Evolutionary conservation across 2,888 invertebrate species (phyloP).

Genomic region (Antheraea assamensis): DNA sequence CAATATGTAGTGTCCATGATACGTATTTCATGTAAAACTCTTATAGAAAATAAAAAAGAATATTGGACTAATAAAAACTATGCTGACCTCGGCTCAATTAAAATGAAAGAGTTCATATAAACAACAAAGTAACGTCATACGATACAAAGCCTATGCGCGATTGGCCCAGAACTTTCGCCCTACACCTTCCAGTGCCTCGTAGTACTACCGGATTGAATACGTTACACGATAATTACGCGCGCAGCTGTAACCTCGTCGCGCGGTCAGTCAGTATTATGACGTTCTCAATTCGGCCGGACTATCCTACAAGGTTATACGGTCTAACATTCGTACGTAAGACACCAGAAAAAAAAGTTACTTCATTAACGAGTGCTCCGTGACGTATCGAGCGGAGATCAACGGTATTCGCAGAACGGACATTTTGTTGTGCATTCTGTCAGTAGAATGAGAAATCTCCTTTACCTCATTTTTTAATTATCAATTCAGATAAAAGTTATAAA

Average conservation of each 20-base stretch:
- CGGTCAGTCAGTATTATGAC: conserved; percentile 37
- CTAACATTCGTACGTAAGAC: conserved; percentile 64
- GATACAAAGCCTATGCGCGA: conserved; percentile 21
- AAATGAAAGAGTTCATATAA: conserved; percentile 23
- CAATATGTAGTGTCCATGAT: too few relatives aligned
- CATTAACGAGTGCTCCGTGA: conserved; percentile 65
- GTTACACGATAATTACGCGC: conserved; percentile 31
- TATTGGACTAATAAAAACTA: background rate
- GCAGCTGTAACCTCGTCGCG: conserved; percentile 23
- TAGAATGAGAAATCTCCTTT: background rate
- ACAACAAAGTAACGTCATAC: conserved; percentile 25
- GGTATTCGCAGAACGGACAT: conserved; percentile 1
- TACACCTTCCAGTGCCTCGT: conserved; percentile 60
- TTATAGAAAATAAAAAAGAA: conserved; percentile 1
- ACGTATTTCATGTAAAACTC: background rate
- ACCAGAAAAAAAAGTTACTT: conserved; percentile 63
- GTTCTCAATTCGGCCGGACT: conserved; percentile 54
- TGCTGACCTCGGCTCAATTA: conserved; percentile 19
- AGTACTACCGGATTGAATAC: conserved; percentile 39
- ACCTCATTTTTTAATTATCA: background rate
- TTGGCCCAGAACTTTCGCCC: conserved; percentile 33
- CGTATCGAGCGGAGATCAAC: conserved; percentile 52
- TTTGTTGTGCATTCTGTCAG: background rate
- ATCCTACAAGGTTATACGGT: conserved; percentile 58
- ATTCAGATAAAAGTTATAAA: background rate